A percentile compares a stretch with the other conserved stretches of the same genome.
Evolutionary conservation across 2,113 vertebrate species (phyloP).

Genomic region (Lamprotornis superbus): DNA sequence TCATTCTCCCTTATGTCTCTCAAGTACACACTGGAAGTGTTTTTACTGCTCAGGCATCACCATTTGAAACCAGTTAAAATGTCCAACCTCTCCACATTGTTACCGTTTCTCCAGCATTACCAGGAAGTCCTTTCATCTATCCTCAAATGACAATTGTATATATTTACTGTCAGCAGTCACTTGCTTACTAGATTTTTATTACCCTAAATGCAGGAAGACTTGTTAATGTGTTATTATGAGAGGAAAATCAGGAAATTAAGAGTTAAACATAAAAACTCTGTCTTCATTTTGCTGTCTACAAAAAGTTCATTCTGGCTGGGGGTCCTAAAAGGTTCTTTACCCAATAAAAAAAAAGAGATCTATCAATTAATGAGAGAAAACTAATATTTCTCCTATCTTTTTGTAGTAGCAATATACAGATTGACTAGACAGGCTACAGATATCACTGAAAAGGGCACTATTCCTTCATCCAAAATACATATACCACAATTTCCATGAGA

Average conservation of each 20-base stretch:
- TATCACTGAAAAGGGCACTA: background rate
- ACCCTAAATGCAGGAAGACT: background rate
- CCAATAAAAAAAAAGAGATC: background rate
- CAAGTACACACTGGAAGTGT: background rate
- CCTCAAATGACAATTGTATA: background rate
- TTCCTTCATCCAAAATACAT: background rate
- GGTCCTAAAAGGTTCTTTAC: background rate
- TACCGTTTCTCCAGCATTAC: background rate
- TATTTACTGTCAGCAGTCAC: slow-evolving; percentile 1
- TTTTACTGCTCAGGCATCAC: background rate
- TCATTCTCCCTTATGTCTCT: background rate
- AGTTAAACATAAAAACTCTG: background rate
- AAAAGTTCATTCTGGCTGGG: background rate
- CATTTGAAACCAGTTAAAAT: background rate
- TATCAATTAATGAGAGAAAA: background rate
- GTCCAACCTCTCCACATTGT: background rate
- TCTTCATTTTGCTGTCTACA: background rate
- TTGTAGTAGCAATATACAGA: background rate
- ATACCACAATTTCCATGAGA: background rate
- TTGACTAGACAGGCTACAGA: background rate
- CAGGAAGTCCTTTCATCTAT: background rate
- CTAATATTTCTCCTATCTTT: background rate
- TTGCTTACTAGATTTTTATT: slow-evolving; percentile 17
- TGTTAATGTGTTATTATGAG: background rate
- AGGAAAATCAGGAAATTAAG: background rate